Evolutionary conservation across 2,113 vertebrate species (phyloP), one percentile per base, ranked within the genome.

Genomic region (Coreoperca whiteheadi): DNA sequence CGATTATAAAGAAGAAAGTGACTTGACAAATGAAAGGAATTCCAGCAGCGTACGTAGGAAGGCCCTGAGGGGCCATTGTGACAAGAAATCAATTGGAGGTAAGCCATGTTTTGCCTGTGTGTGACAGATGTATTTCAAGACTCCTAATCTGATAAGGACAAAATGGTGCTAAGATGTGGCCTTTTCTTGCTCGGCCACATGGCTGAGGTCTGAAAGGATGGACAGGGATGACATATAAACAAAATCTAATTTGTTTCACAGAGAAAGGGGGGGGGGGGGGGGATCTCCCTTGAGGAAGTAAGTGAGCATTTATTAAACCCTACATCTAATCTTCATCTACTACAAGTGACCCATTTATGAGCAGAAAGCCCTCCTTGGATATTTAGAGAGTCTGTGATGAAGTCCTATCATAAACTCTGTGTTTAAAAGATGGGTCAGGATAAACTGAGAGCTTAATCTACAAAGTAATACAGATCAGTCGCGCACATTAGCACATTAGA

Each of bases 231-330:
- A 89, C 85, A 89, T 74, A 91, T 50, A 94, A 95, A 94, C 94
- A 91, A 96, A 97, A 97, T 97, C 91, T 95, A 96, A 97, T 97
- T 96, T 96, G 89, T 94, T 94, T 93, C 74, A 87, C 89, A 69
- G 87, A 86, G 92, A 84, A n/a, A n/a, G 32, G 32, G 39, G 39
- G 39, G 9, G 43, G 76, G 85, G 80, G 51, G n/a, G 15, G 3
- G 28, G 30, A 95, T 93, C 94, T 94, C 94, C 91, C 53, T 11
- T 89, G 86, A 95, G 95, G 94, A 93, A 95, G 90, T 87, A 94
- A 96, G 93, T 94, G 94, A 95, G 95, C 94, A 89, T 95, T 94
- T 93, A 96, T 95, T 93, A 89, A 96, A 94, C 67, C 84, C 85
- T 83, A 60, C 65, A 66, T 94, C 91, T 97, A 97, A 97, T 97